phyloP scores from a whole-genome alignment of 2,888 invertebrate species.

The Apeira syringaria region DNA sequence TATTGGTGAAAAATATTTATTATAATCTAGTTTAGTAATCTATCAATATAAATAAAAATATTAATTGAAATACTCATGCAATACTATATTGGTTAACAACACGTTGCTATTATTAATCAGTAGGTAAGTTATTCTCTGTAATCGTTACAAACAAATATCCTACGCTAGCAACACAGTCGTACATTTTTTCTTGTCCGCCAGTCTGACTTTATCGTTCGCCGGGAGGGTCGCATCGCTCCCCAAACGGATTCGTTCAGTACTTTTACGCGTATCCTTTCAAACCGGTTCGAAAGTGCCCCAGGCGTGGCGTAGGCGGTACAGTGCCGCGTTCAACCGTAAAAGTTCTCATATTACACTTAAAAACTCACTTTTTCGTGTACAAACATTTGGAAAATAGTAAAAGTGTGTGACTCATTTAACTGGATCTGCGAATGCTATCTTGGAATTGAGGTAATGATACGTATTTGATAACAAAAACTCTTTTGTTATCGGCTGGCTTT shows the following conservation, averaged over 20 bases:
- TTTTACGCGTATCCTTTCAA: conserved; percentile 68
- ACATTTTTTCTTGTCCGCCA: conserved; percentile 51
- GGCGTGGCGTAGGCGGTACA: conserved; percentile 72
- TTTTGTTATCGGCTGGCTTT: conserved; percentile 34
- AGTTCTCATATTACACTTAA: conserved; percentile 46
- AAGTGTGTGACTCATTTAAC: conserved; percentile 30
- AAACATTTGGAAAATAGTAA: conserved; percentile 30
- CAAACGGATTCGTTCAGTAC: conserved; percentile 42
- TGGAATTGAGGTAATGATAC: conserved; percentile 38
- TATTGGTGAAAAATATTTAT: too few species aligned
- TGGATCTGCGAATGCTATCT: conserved; percentile 29
- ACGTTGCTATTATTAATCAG: too few species aligned
- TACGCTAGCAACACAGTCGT: conserved; percentile 48
- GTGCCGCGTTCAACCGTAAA: conserved; percentile 68
- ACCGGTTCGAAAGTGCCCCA: conserved; percentile 77
- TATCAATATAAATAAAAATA: too few species aligned
- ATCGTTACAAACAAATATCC: neutral
- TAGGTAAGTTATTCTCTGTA: neutral
- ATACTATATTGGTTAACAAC: too few species aligned
- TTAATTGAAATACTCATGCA: too few species aligned
- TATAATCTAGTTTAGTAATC: too few species aligned
- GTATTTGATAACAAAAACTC: conserved; percentile 36
- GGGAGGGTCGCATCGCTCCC: conserved; percentile 43
- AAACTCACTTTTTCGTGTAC: conserved; percentile 37
- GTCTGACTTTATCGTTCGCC: conserved; percentile 49